Base-by-base conservation (phyloP, 2,797 vertebrate species). In the Acridotheres tristis region DNA sequence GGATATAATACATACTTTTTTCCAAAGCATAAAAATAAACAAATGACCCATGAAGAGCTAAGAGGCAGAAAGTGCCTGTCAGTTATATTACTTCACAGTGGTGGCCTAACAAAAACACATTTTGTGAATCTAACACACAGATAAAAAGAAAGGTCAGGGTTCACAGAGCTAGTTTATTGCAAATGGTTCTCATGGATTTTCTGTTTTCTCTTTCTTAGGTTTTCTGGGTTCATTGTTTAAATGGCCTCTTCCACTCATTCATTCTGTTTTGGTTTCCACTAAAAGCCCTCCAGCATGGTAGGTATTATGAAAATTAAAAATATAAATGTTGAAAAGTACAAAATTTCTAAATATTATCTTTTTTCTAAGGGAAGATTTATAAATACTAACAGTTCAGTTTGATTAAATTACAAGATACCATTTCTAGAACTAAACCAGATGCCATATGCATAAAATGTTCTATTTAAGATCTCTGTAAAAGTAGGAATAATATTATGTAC, bases 141-240 rank as follows among this genome's bases (percentile, higher is more conserved):
- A 99, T 98, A 99, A 99, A 99, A 98, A 97, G 97, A 95, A 96
- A 94, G 98, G 99, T 99, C 98, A 99, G 97, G 97, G 99, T 99
- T 99, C 98, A 98, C 94, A 92, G 96, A 97, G 98, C 98, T 98
- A 98, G 98, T 98, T 98, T 98, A 98, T 98, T 98, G 97, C 98
- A 98, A 97, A 98, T 97, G 97, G 97, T 99, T 99, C 98, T 99
- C 98, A 99, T 98, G 98, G 98, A 98, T 98, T 97, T 90, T 98
- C 97, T 98, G 96, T 97, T 97, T 98, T 98, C 96, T 95, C 96
- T 97, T 98, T 95, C 97, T 97, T 98, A 99, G 99, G 99, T 99
- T 98, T 99, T 99, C 98, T 99, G 99, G 99, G 98, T 99, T 98
- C 99, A 99, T 99, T 99, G 99, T 99, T 98, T 99, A 98, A 99